Conservation (phyloP, 2,888 invertebrate species). For the Calliphora vomitoria region DNA sequence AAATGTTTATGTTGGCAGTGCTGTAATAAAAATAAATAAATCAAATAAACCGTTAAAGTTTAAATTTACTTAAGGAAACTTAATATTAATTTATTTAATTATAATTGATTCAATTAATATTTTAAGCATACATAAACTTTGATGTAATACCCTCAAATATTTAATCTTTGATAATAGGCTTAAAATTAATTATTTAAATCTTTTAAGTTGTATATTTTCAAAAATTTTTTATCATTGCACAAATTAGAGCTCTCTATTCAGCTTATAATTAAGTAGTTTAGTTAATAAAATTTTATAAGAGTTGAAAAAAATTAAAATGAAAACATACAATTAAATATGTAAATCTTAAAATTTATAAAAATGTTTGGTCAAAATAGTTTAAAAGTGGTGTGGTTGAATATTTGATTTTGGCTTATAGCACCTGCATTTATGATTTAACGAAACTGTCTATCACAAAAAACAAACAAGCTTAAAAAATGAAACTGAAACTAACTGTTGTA, state of each 20-base stretch:
- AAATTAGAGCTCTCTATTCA: conserved; percentile 6
- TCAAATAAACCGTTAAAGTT: not conserved
- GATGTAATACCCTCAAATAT: not conserved
- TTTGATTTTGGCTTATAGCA: not conserved
- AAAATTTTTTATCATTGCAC: not conserved
- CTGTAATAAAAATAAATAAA: not conserved
- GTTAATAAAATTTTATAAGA: conserved; percentile 1
- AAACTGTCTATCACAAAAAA: conserved; percentile 34
- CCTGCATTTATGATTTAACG: conserved; percentile 26
- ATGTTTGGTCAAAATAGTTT: not conserved
- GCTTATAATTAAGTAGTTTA: conserved; percentile 23
- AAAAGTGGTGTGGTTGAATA: not conserved
- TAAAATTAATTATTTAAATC: not conserved
- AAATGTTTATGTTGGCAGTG: not conserved
- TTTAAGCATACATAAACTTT: not conserved
- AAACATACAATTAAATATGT: conserved; percentile 1
- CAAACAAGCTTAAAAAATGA: no score
- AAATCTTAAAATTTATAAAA: conserved; percentile 3
- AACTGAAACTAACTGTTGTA: not conserved
- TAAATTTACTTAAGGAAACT: not conserved
- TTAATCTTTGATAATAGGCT: not conserved
- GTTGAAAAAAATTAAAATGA: not conserved
- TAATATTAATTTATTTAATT: not conserved
- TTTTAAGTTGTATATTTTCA: not conserved
- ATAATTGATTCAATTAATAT: not conserved